Evolutionary conservation across 2,113 vertebrate species (phyloP).

Genomic region (Rhodinocichla rosea): DNA sequence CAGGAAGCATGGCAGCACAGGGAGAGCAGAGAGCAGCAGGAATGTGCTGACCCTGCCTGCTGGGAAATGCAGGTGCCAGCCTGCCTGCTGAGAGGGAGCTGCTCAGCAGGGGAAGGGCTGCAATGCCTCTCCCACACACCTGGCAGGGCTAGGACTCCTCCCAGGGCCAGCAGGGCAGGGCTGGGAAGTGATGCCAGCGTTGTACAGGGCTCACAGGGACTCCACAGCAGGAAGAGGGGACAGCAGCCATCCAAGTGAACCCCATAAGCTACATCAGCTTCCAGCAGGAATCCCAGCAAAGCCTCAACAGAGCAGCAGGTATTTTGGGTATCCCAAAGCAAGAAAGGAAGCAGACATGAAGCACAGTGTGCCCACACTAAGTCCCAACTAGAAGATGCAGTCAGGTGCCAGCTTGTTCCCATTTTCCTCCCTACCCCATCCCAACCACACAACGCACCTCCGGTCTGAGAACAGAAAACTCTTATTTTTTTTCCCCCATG

Average conservation of each 20-base stretch:
- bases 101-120: background rate
- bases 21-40: background rate
- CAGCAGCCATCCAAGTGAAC: background rate
- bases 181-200: accelerated
- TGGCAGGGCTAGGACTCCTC: background rate
- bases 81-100: background rate
- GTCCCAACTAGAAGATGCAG: background rate
- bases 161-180: background rate
- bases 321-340: background rate
- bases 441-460: background rate
- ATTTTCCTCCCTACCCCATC: background rate
- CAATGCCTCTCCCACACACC: accelerated
- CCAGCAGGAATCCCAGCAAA: background rate
- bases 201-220: accelerated
- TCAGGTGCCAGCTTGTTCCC: background rate
- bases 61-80: background rate
- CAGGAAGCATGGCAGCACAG: background rate
- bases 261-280: background rate
- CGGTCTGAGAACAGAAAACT: background rate
- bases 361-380: background rate
- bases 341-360: background rate
- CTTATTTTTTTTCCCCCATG: accelerated
- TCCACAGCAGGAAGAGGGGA: background rate
- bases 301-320: background rate
- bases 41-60: background rate